Conservation (phyloP, 2,113 vertebrate species). For the Vulpes lagopus region DNA sequence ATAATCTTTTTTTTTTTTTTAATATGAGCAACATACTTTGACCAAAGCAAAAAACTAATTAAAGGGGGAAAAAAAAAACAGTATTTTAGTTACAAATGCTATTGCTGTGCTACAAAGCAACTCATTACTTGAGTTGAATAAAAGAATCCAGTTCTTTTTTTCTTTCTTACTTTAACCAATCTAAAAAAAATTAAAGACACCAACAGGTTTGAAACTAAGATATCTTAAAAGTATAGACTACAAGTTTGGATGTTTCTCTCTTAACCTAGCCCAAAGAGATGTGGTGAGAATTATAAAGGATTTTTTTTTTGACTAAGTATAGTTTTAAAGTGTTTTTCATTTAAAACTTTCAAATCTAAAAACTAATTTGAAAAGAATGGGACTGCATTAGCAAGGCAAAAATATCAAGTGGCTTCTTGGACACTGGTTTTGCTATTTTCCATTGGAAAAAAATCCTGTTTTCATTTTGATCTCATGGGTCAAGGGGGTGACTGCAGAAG, state of each 20-base stretch:
- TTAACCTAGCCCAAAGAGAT: constrained; percentile 7
- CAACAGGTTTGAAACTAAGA: constrained; percentile 51
- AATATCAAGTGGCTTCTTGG: neutral
- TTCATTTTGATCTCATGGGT: constrained; percentile 42
- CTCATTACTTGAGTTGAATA: constrained; percentile 55
- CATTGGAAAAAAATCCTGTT: neutral
- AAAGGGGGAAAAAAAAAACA: neutral
- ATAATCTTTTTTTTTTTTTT: neutral
- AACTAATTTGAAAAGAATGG: constrained; percentile 53
- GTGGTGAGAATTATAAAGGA: constrained; percentile 35
- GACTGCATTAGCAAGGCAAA: constrained; percentile 26
- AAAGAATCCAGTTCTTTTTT: constrained; percentile 16
- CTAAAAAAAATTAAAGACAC: constrained; percentile 34
- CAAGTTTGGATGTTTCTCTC: neutral
- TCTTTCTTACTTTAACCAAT: constrained; percentile 49
- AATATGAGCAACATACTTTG: neutral
- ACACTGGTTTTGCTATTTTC: neutral
- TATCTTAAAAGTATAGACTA: constrained; percentile 4
- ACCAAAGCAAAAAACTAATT: constrained; percentile 37
- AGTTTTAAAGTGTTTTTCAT: constrained; percentile 52
- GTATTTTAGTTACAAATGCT: constrained; percentile 3
- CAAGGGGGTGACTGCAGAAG: neutral
- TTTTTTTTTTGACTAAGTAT: constrained; percentile 24
- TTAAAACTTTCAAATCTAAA: constrained; percentile 56
- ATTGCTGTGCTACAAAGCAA: constrained; percentile 10